phyloP scores from a whole-genome alignment of 2,113 vertebrate species.

The Protobothrops mucrosquamatus region DNA sequence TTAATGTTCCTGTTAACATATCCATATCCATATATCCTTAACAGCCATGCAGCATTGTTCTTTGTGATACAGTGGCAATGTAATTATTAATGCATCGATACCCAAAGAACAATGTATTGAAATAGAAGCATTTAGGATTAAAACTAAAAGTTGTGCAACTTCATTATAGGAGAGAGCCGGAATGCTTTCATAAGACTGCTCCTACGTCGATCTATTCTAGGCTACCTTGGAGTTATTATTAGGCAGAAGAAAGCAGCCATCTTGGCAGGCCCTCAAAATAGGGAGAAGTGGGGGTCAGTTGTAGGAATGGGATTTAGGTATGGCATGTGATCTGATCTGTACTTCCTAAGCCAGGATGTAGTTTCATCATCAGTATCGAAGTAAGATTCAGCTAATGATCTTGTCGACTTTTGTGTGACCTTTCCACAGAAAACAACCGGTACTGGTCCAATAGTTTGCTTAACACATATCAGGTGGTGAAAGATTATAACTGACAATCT shows the following conservation, averaged over 20 bases:
- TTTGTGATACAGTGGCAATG: neutral
- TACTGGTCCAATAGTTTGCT: neutral
- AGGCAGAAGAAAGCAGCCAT: neutral
- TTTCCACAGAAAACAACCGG: neutral
- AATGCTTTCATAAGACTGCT: neutral
- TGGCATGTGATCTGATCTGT: neutral
- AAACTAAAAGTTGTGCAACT: neutral
- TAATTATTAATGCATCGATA: neutral
- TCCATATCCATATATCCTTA: neutral
- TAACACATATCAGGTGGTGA: neutral
- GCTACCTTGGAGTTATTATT: neutral
- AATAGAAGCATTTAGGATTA: neutral
- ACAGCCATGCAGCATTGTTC: no score
- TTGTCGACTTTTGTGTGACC: neutral
- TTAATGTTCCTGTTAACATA: neutral
- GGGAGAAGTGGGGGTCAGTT: neutral
- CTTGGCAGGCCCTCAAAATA: neutral
- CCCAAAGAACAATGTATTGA: neutral
- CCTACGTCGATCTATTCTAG: neutral
- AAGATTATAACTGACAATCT: neutral
- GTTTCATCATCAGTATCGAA: neutral
- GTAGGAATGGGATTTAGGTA: neutral
- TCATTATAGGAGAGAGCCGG: neutral
- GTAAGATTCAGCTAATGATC: neutral
- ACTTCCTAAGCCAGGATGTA: neutral